Evolutionary conservation across 2,797 vertebrate genomes (phyloP).

Genomic region (Chaetodon trifasciatus): DNA sequence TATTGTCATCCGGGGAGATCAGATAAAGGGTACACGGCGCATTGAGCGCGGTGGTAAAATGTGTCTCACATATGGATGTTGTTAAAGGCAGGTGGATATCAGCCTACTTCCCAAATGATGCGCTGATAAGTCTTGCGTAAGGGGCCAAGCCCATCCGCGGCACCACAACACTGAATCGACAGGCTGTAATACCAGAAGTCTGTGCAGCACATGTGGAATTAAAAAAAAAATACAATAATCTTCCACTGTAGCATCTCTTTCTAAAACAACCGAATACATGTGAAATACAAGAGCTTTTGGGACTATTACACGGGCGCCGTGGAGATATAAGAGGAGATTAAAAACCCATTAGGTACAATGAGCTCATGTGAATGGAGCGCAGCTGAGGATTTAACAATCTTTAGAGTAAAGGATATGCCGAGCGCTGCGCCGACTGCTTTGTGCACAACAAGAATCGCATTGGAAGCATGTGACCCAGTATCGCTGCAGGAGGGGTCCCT

Average conservation of each 20-base stretch:
- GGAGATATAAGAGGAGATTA: conserved; percentile 16
- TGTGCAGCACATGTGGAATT: conserved; percentile 41
- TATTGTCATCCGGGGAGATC: background rate
- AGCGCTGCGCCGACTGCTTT: conserved; percentile 43
- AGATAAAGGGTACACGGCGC: background rate
- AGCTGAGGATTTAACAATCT: background rate
- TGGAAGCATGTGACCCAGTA: conserved; percentile 74
- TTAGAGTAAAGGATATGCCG: background rate
- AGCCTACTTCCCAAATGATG: conserved; percentile 66
- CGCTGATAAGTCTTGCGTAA: conserved; percentile 77
- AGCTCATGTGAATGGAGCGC: background rate
- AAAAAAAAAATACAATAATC: conserved; percentile 6
- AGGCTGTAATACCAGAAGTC: conserved; percentile 13
- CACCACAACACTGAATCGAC: conserved; percentile 40
- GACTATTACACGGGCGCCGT: background rate
- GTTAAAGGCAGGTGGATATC: conserved; percentile 52
- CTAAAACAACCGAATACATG: conserved; percentile 1
- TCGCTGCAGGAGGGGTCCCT: conserved; percentile 73
- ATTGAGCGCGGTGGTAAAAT: background rate
- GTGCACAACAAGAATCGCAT: conserved; percentile 43
- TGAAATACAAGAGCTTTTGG: background rate
- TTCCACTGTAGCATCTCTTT: background rate
- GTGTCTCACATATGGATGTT: conserved; percentile 6
- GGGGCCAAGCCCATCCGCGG: conserved; percentile 77
- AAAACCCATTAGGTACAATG: conserved; percentile 19